phyloP scores from a whole-genome alignment of 2,888 invertebrate genomes.

The Clitarchus hookeri region DNA sequence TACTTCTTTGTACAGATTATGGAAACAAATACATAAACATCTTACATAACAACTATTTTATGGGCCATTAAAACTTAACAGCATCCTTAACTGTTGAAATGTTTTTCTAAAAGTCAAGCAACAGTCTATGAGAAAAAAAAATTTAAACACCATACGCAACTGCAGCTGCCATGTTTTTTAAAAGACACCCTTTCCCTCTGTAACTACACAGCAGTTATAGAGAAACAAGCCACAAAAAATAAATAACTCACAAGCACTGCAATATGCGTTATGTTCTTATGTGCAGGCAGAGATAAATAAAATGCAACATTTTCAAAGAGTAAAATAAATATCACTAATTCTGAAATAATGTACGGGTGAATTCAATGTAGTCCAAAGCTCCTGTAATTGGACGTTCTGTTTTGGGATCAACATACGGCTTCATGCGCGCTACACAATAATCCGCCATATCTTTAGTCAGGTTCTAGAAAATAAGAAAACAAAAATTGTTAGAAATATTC shows the following conservation, averaged over 20 bases:
- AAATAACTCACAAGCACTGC: neutral
- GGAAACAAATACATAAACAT: constrained; percentile 14
- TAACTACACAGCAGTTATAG: neutral
- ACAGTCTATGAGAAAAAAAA: neutral
- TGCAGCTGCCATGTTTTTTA: neutral
- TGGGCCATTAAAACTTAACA: neutral
- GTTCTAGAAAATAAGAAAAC: constrained; percentile 71
- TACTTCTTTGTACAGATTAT: neutral
- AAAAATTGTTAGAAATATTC: neutral
- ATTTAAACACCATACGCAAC: no score
- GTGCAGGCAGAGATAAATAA: neutral
- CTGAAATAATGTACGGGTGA: constrained; percentile 90
- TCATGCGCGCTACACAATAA: constrained; percentile 98
- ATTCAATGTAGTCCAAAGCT: constrained; percentile 97
- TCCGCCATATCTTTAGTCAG: constrained; percentile 99
- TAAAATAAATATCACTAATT: constrained; percentile 60
- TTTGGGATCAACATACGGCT: constrained; percentile 91
- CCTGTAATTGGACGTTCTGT: constrained; percentile 91
- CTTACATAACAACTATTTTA: neutral
- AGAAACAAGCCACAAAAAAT: neutral
- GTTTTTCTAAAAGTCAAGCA: neutral
- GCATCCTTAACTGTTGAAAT: neutral
- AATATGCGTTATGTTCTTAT: neutral
- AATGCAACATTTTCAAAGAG: neutral
- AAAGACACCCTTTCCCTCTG: neutral